Evolutionary conservation across 2,797 vertebrate species (phyloP).

Genomic region (Knipowitschia caucasica): DNA sequence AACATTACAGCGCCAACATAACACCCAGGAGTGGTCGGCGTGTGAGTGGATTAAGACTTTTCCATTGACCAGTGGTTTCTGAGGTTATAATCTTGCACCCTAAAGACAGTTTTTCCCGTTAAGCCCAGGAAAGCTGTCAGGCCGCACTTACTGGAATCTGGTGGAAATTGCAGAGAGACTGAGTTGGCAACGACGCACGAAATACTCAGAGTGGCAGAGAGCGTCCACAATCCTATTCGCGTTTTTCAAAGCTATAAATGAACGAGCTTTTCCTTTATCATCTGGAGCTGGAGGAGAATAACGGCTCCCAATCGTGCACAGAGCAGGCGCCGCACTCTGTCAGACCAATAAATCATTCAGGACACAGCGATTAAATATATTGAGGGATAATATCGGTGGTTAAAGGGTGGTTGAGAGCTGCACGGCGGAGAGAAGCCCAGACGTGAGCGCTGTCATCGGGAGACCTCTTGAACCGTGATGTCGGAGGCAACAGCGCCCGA

Average conservation of each 20-base stretch:
- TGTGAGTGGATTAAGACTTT: slow-evolving; percentile 69
- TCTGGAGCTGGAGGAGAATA: slow-evolving; percentile 58
- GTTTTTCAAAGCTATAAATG: slow-evolving; percentile 50
- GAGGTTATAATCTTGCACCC: slow-evolving; percentile 77
- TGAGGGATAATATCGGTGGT: slow-evolving; percentile 67
- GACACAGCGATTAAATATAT: slow-evolving; percentile 65
- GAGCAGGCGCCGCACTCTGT: slow-evolving; percentile 61
- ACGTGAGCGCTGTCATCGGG: slow-evolving; percentile 63
- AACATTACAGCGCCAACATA: slow-evolving; percentile 61
- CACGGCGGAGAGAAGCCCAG: slow-evolving; percentile 51
- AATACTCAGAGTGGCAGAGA: slow-evolving; percentile 52
- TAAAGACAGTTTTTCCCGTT: slow-evolving; percentile 76
- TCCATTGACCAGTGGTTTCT: slow-evolving; percentile 74
- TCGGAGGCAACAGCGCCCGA: slow-evolving; percentile 47
- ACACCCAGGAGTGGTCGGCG: slow-evolving; percentile 61
- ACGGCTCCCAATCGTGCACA: slow-evolving; percentile 59
- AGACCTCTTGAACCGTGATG: slow-evolving; percentile 51
- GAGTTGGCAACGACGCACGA: slow-evolving; percentile 46
- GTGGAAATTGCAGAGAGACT: slow-evolving; percentile 59
- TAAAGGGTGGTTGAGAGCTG: slow-evolving; percentile 63
- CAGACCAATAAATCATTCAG: slow-evolving; percentile 66
- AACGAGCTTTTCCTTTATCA: slow-evolving; percentile 62
- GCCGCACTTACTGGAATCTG: slow-evolving; percentile 72
- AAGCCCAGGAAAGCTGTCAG: slow-evolving; percentile 70
- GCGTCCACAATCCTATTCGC: slow-evolving; percentile 55